Evolutionary conservation across 2,797 vertebrate genomes (phyloP).

Genomic region (Fundulus diaphanus): DNA sequence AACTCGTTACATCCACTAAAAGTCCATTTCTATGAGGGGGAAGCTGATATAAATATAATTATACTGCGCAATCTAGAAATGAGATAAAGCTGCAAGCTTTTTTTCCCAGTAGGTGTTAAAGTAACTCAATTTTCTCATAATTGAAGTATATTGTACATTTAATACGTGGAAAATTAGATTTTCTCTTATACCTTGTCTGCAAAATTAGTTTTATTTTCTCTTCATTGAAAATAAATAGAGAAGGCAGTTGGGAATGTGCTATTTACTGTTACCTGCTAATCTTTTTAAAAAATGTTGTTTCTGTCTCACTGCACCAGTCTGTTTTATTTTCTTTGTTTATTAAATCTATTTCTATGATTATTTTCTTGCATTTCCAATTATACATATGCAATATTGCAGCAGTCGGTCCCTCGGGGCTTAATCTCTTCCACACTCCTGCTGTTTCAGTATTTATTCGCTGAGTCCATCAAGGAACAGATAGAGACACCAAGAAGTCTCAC

Average conservation of each 20-base stretch:
- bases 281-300: neutral
- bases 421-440: constrained; percentile 4
- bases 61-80: constrained; percentile 6
- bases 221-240: constrained; percentile 3
- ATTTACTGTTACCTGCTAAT: constrained; percentile 5
- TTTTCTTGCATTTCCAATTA: constrained; percentile 8
- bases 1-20: neutral
- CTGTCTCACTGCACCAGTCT: neutral
- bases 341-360: neutral
- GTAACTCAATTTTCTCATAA: constrained; percentile 6
- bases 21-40: neutral
- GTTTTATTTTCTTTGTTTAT: constrained; percentile 8
- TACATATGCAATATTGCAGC: constrained; percentile 14
- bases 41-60: constrained; percentile 1
- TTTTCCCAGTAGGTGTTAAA: neutral
- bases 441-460: constrained; percentile 20
- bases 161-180: neutral
- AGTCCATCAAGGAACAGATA: constrained; percentile 22
- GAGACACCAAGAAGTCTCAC: neutral
- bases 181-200: constrained; percentile 5
- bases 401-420: constrained; percentile 14
- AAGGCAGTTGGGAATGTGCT: neutral
- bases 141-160: constrained; percentile 1
- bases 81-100: constrained; percentile 1
- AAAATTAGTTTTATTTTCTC: neutral